Evolutionary conservation across 2,888 invertebrate genomes (phyloP).

Genomic region (Augiades crinisus): DNA sequence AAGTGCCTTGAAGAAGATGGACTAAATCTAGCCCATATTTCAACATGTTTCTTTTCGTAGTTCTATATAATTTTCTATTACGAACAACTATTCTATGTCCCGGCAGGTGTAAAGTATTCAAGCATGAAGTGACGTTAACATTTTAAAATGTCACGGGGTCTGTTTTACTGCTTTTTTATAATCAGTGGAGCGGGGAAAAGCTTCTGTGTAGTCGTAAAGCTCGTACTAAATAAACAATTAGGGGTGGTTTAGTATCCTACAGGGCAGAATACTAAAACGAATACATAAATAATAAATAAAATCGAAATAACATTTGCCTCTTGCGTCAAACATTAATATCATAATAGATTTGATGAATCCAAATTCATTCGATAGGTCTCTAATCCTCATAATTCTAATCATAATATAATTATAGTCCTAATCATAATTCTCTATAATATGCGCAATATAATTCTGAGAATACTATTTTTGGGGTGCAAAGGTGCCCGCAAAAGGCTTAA

Average conservation of each 20-base stretch:
- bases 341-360: too few relatives aligned
- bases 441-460: too few relatives aligned
- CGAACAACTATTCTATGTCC: conserved; percentile 3
- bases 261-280: background rate
- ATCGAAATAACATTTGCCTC: too few relatives aligned
- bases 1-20: too few relatives aligned
- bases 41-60: background rate
- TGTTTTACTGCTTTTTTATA: conserved; percentile 30
- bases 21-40: background rate
- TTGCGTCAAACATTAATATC: too few relatives aligned
- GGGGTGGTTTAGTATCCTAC: background rate
- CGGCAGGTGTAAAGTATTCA: conserved; percentile 51
- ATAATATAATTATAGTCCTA: too few relatives aligned
- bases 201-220: conserved; percentile 14
- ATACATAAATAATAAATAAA: too few relatives aligned
- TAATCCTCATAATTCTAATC: too few relatives aligned
- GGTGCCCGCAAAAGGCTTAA: too few relatives aligned
- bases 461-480: too few relatives aligned
- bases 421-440: too few relatives aligned
- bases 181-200: conserved; percentile 15
- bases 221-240: conserved; percentile 2
- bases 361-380: too few relatives aligned
- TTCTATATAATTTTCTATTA: background rate
- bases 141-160: conserved; percentile 56
- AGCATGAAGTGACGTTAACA: conserved; percentile 54